phyloP scores from a whole-genome alignment of 1,140 invertebrate species.

The Meloidogyne exigua region DNA sequence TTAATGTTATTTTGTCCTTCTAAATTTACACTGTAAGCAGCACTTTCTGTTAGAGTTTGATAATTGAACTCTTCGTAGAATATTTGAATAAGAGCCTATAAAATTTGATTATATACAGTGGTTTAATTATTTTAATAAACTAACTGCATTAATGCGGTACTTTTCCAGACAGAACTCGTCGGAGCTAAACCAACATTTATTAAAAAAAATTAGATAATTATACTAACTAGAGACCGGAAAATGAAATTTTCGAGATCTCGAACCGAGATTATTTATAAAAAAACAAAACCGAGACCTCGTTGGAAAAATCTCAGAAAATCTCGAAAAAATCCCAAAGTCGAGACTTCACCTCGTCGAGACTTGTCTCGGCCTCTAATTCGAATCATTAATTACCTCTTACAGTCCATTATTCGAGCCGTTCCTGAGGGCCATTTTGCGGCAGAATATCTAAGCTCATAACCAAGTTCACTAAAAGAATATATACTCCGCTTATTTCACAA shows the following conservation, averaged over 20 bases:
- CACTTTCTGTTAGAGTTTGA: constrained; percentile 59
- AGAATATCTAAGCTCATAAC: constrained; percentile 62
- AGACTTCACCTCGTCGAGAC: too few relatives aligned
- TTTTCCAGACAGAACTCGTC: constrained; percentile 63
- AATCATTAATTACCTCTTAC: constrained; percentile 23
- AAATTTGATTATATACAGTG: neutral
- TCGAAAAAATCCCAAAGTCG: too few relatives aligned
- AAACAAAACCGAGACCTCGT: too few relatives aligned
- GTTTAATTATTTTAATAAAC: constrained; percentile 45
- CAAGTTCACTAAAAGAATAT: constrained; percentile 53
- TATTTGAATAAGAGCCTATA: constrained; percentile 41
- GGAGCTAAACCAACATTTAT: neutral
- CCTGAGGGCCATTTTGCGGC: constrained; percentile 62
- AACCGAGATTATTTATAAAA: too few relatives aligned
- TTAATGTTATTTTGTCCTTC: neutral
- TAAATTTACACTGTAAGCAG: constrained; percentile 52
- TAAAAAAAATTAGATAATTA: too few relatives aligned
- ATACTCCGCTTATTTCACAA: neutral
- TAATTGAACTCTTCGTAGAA: constrained; percentile 63
- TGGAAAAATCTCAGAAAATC: too few relatives aligned
- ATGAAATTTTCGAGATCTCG: too few relatives aligned
- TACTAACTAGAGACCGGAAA: too few relatives aligned
- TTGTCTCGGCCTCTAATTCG: too few relatives aligned
- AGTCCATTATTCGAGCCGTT: constrained; percentile 53
- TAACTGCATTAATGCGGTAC: constrained; percentile 58